A percentile compares a stretch with the other conserved stretches of the same genome.
Evolutionary conservation across 2,113 vertebrate species (phyloP).

Genomic region (Mixornis gularis): DNA sequence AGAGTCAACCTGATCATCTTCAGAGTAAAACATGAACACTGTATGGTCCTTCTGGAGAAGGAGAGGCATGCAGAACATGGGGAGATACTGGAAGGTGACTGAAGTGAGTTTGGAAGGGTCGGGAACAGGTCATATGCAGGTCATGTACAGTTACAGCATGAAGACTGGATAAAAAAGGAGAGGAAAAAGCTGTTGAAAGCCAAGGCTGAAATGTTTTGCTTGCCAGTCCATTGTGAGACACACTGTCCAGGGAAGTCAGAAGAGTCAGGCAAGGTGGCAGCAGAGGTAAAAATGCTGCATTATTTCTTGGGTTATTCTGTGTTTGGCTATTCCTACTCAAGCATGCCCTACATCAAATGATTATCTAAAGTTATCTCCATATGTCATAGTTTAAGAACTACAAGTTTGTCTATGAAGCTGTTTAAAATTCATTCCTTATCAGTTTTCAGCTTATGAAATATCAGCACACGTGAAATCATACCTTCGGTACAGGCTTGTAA

Average conservation of each 20-base stretch:
- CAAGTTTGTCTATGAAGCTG: background rate
- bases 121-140: background rate
- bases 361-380: background rate
- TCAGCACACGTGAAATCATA: background rate
- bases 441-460: background rate
- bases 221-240: background rate
- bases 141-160: background rate
- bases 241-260: background rate
- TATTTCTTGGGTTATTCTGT: background rate
- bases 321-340: background rate
- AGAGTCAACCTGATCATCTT: background rate
- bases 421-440: background rate
- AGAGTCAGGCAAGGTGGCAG: background rate
- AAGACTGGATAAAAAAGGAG: background rate
- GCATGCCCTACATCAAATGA: background rate
- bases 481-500: background rate
- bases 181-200: background rate
- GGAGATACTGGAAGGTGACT: background rate
- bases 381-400: background rate
- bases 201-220: background rate
- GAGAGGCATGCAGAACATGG: background rate
- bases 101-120: background rate
- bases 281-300: background rate
- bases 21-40: background rate
- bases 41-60: background rate